Percentiles rank a stretch among this genome's conserved stretches.
These are phyloP conservation scores for Eugnorisma glareosa DNA, from an alignment of 2,888 invertebrate species.

Conservation along the genomic window DNA sequence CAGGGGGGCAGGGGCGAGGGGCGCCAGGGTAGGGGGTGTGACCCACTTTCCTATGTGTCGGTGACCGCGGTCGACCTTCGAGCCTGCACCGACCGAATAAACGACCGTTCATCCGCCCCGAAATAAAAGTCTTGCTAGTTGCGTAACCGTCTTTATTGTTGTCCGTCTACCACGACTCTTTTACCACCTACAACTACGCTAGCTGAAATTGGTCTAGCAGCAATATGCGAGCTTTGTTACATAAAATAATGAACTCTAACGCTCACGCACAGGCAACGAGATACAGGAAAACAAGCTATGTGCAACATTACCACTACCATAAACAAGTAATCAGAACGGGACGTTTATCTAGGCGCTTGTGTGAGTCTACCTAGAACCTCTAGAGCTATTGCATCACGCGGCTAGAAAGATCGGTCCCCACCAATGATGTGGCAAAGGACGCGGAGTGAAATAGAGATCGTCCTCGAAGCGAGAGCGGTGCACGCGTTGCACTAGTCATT, in stretches of 20 bases:
- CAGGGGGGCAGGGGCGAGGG: constrained; percentile 38
- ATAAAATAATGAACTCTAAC: constrained; percentile 54
- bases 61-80: constrained; percentile 89
- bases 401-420: constrained; percentile 90
- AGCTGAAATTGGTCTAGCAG: constrained; percentile 4
- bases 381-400: constrained; percentile 85
- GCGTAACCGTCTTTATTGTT: constrained; percentile 81
- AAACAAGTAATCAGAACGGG: constrained; percentile 79
- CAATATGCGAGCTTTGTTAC: constrained; percentile 31
- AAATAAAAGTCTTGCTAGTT: constrained; percentile 80
- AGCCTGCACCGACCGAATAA: constrained; percentile 83
- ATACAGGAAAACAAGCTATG: constrained; percentile 64
- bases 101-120: constrained; percentile 76
- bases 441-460: constrained; percentile 90
- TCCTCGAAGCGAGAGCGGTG: constrained; percentile 91
- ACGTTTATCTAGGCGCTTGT: constrained; percentile 78
- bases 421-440: constrained; percentile 90
- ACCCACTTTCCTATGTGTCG: constrained; percentile 86
- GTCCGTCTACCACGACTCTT: constrained; percentile 63
- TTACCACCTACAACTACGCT: constrained; percentile 39
- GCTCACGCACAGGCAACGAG: constrained; percentile 41
- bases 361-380: constrained; percentile 84
- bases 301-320: constrained; percentile 62
- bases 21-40: constrained; percentile 77
- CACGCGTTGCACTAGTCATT: constrained; percentile 90